Conservation (phyloP, 2,888 invertebrate species). For the Apamea crenata region DNA sequence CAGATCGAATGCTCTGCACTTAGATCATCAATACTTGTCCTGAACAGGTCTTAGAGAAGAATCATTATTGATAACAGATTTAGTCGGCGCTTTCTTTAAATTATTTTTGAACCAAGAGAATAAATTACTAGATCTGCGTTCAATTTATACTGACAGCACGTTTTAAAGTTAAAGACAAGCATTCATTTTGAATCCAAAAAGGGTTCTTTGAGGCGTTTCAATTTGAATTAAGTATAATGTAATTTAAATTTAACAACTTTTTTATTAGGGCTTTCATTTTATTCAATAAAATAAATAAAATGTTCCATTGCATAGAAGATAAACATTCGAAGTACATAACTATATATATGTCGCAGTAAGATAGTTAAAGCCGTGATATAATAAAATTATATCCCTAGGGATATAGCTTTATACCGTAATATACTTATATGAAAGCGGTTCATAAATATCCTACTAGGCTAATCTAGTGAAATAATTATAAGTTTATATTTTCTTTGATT, state of each 20-base stretch:
- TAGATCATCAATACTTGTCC: constrained; percentile 54
- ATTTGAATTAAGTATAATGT: neutral
- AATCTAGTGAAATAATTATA: no score
- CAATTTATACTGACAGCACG: neutral
- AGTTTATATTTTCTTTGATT: no score
- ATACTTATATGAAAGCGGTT: no score
- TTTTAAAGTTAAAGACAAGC: neutral
- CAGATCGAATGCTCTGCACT: constrained; percentile 14
- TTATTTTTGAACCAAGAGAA: neutral
- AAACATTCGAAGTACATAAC: neutral
- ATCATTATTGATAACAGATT: constrained; percentile 35
- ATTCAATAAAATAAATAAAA: neutral
- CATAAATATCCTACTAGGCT: no score
- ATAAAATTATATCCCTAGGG: no score
- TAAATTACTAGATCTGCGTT: neutral
- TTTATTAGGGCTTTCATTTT: neutral
- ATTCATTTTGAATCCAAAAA: neutral
- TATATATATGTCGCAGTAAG: no score
- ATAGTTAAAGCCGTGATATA: no score
- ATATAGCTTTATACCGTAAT: no score
- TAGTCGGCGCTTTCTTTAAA: constrained; percentile 13
- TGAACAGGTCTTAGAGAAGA: constrained; percentile 20
- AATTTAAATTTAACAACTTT: neutral
- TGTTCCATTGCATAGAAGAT: neutral
- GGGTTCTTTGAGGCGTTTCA: neutral